Evolutionary conservation across 2,113 vertebrate species (phyloP), one percentile per base, ranked within the genome.

Genomic region (Albula glossodonta): DNA sequence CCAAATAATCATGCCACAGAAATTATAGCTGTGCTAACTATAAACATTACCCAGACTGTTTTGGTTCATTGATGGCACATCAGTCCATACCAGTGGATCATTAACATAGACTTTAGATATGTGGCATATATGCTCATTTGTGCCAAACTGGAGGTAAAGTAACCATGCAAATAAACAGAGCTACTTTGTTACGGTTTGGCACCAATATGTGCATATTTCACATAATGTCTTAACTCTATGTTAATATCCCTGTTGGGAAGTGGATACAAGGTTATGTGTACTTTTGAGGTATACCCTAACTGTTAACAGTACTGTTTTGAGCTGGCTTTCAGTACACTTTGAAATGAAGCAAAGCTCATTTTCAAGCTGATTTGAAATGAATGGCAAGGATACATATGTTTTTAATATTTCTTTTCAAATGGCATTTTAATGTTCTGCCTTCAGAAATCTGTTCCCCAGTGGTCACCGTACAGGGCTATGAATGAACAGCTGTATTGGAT

Each of bases 31-130:
- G 31, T 51, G 50, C 63, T 84, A 78, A 63, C 41, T 86, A 56
- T 89, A 89, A 90, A 91, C 88, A 91, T 88, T 86, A 87, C 19
- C 13, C 17, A 83, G 86, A 87, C 89, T 92, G 90, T 91, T 87
- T 57, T 66, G 66, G 77, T 82, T 52, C 84, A 89, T 89, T 89
- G 31, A 92, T 51, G 89, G 88, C 79, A 86, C 57, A 52, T 83
- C 31, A 63, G 60, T 66, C 60, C 60, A 66, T 15, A 19, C 17
- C 60, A 66, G 60, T 15, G 60, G 22, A 5, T 22, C 17, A 66
- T 66, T 22, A 22, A 66, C 22, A 66, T 3, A 22, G 60, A 19
- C 60, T 19, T 19, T 66, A 66, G 4, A 66, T 66, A 60, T 22
- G 53, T 56, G 60, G 22, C 60, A 22, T 66, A 66, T 66, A 4